Base-by-base conservation (phyloP, 2,113 vertebrate genomes). In the Shinisaurus crocodilurus region DNA sequence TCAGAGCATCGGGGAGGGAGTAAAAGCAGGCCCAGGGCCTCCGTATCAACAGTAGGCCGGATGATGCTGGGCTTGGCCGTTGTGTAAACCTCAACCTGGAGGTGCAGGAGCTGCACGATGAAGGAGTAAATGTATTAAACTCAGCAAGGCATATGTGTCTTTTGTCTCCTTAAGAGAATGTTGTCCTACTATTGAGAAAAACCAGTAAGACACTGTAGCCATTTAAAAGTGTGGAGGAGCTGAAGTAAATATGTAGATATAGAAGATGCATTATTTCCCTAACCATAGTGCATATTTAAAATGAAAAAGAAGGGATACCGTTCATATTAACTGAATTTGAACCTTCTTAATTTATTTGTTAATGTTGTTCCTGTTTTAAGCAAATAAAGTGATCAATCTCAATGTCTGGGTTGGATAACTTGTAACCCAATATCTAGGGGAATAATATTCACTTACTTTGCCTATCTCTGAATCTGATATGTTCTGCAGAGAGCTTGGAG, bases 381-480 rank as follows among this genome's bases (percentile, higher is more conserved):
- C 6, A 75, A 87, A 60, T 88, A 65, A 54, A 74, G 45, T 5
- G 77, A 32, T 57, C 54, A 70, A 70, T 82, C 89, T 80, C 0
- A n/a, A 76, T 89, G 32, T 0, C 37, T 85, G 90, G 16, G 16
- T 40, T 37, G 83, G 37, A 18, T 40, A 10, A n/a, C 77, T 69
- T 90, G 43, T 81, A 1, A 12, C 40, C 1, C 57, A 69, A 82
- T 10, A 1, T 48, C 0, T 40, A 43, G 86, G 3, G 6, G 50
- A 85, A 86, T 84, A 63, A 93, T 83, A 87, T 76, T 95, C 90
- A 97, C 97, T 88, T 98, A 99, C 98, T 98, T 97, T 98, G 90
- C 93, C 85, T 90, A 90, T 87, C 88, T 95, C 95, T 43, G 92
- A 96, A 91, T 96, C 92, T 6, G 34, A 72, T 29, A 93, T 83